Base-by-base conservation (phyloP, 2,113 vertebrate species). In the Atrichornis clamosus region DNA sequence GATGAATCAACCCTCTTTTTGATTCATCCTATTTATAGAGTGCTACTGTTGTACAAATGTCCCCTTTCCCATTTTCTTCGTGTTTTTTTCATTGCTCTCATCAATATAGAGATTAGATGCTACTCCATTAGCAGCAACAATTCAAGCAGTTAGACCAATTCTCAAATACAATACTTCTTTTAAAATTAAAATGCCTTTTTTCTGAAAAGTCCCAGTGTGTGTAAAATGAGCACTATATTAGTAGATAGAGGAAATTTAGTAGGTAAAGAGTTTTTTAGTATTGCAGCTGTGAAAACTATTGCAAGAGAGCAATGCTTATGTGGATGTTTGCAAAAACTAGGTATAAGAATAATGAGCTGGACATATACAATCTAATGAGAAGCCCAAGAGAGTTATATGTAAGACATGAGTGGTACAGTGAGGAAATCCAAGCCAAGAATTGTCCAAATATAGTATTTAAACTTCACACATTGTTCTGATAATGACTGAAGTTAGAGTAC, bases 351-450 rank as follows among this genome's bases (percentile, higher is more conserved):
- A 68, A 68, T 33, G 14, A 90, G 13, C 10, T 64, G 56, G 23
- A 55, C 5, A 11, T 55, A 18, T 2, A 23, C 2, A 37, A n/a
- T 41, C 30, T 67, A 89, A 72, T 19, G 63, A 47, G 83, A 76
- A 90, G 9, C 0, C 0, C 20, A 15, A 33, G 12, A 47, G 30
- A 50, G 23, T 46, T 62, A 26, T 11, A 13, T 33, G 3, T 26
- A 79, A 72, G 24, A 56, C 3, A 33, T 33, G 5, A 74, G 17
- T 6, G 2, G 2, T 68, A 56, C 15, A 68, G 27, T 13, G 20
- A 90, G 16, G 52, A 55, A 92, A 81, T 88, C 5, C 21, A 70
- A 74, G 16, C 6, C 64, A 78, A 42, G 15, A 89, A 37, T 15
- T 70, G 22, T 50, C 11, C 55, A 86, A 33, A 80, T 39, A 50